Base-by-base conservation (phyloP, 1,140 invertebrate genomes). In the Zeugodacus cucurbitae region DNA sequence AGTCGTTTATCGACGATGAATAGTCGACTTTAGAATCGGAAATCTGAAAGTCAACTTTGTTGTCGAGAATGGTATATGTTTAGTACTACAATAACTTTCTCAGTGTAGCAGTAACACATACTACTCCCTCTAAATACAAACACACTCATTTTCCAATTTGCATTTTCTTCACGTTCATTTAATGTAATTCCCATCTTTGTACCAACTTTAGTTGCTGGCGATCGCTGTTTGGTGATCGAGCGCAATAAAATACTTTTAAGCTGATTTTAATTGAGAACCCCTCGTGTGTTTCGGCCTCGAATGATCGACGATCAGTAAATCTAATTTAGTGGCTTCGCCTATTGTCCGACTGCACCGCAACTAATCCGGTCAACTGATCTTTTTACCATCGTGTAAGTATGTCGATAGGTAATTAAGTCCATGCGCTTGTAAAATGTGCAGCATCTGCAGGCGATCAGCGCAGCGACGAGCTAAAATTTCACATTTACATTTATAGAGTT, bases 241-340 rank as follows among this genome's bases (percentile, higher is more conserved):
- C 11, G 29, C 87, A 87, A 88, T 82, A 85, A 62, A 90, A 90
- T 59, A 89, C 88, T 91, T 91, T 92, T 92, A 92, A 92, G 91
- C 91, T 91, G 91, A 90, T 92, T 92, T 92, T 92, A 92, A 92
- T 92, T 92, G 91, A 54, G 41, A 85, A 44, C 32, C 87, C 41
- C 62, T 34, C 48, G 67, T 90, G 90, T 87, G 89, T 87, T 90
- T 74, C 48, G 58, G 87, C 90, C 88, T 86, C 78, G 88, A 91
- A 90, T 91, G 89, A 91, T 89, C 89, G 87, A 74, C 74, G 88
- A 87, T 92, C 91, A 29, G 90, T 92, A 92, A 92, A 92, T 92
- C 90, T 91, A 89, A 91, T 92, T 92, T 92, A 92, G 89, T 89
- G 74, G 41, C 74, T 26, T 48, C 41, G 34, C 74, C 74, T 48